These are phyloP conservation scores for Tympanuchus pallidicinctus DNA, from an alignment of 2,113 vertebrate genomes.

Conservation along the genomic window DNA sequence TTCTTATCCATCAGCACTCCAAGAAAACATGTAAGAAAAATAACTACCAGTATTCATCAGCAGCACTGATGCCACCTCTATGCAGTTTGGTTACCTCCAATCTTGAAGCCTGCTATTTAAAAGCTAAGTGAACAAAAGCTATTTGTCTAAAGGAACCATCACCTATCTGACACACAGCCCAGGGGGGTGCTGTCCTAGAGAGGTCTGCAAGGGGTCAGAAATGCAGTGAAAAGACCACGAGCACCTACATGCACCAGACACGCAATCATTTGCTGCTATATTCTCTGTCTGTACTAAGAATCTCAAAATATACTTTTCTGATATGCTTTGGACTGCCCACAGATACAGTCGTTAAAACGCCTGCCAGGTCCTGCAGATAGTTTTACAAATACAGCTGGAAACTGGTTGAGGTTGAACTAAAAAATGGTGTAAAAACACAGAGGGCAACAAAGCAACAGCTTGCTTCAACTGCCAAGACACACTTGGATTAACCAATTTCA, in stretches of 20 bases:
- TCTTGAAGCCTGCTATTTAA: neutral
- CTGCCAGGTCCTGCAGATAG: neutral
- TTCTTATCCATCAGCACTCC: neutral
- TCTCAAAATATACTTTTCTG: neutral
- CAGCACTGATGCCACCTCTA: neutral
- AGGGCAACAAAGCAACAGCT: neutral
- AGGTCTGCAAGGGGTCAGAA: neutral
- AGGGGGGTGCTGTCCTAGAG: neutral
- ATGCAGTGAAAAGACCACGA: neutral
- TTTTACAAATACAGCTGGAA: neutral
- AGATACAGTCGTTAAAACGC: neutral
- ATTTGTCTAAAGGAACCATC: neutral
- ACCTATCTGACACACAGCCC: rapidly evolving
- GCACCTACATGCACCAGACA: neutral
- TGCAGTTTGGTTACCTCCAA: neutral
- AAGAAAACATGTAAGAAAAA: neutral
- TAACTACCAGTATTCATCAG: neutral
- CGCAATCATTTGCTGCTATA: neutral
- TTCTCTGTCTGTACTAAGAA: neutral
- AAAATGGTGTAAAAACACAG: neutral
- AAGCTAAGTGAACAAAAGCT: neutral
- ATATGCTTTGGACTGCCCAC: neutral
- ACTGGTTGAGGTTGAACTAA: neutral
- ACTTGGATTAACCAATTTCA: neutral
- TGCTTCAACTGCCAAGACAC: neutral